These are phyloP conservation scores for Equus quagga DNA, from an alignment of 2,113 vertebrate genomes.

Conservation along the genomic window DNA sequence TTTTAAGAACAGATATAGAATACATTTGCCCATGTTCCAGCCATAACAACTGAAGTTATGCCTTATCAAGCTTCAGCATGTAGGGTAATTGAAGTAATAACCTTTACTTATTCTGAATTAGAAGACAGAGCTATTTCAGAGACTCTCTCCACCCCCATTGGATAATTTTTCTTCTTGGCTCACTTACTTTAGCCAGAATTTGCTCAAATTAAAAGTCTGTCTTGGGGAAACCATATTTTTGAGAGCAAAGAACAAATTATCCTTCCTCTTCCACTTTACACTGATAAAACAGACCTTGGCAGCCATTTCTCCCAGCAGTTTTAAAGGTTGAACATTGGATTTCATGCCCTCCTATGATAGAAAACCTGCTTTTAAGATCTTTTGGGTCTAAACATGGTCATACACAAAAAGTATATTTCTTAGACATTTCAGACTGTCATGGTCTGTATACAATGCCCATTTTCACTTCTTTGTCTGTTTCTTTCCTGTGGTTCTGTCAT, in stretches of 20 bases:
- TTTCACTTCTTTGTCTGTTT: slow-evolving; percentile 44
- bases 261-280: neutral
- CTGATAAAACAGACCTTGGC: slow-evolving; percentile 37
- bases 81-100: slow-evolving; percentile 45
- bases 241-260: slow-evolving; percentile 67
- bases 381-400: neutral
- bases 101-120: slow-evolving; percentile 23
- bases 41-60: slow-evolving; percentile 13
- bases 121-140: slow-evolving; percentile 43
- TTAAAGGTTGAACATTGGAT: slow-evolving; percentile 55
- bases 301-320: slow-evolving; percentile 53
- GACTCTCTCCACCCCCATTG: neutral
- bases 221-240: slow-evolving; percentile 16
- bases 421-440: neutral
- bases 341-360: neutral
- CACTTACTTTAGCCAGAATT: slow-evolving; percentile 53
- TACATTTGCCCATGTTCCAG: slow-evolving; percentile 43
- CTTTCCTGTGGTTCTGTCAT: neutral
- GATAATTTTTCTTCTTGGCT: neutral
- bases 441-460: neutral
- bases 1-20: slow-evolving; percentile 58
- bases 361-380: slow-evolving; percentile 38
- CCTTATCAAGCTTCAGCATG: slow-evolving; percentile 9
- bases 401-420: slow-evolving; percentile 28
- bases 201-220: slow-evolving; percentile 61